Evolutionary conservation across 2,888 invertebrate species (phyloP).

Genomic region (Drosophila nr. perissopoda): DNA sequence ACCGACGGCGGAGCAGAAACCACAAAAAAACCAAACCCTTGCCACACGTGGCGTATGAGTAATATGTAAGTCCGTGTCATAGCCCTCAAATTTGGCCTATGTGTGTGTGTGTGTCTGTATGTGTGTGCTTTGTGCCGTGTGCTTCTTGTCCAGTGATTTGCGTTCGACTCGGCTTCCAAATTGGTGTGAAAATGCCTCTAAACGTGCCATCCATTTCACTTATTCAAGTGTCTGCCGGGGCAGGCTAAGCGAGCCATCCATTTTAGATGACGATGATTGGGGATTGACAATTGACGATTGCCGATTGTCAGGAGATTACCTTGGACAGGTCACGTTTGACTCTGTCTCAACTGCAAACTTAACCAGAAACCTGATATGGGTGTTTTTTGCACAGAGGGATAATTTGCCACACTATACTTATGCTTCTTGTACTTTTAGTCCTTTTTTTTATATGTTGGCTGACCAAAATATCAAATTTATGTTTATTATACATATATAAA

Average conservation of each 20-base stretch:
- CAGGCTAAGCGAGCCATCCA: constrained; percentile 40
- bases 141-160: constrained; percentile 3
- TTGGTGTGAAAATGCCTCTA: constrained; percentile 71
- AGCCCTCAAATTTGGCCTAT: neutral
- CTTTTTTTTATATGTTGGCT: neutral
- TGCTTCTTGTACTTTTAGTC: neutral
- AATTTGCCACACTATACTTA: neutral
- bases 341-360: constrained; percentile 15
- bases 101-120: neutral
- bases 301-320: constrained; percentile 9
- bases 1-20: constrained; percentile 6
- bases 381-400: neutral
- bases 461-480: neutral
- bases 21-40: constrained; percentile 7
- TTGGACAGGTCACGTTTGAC: constrained; percentile 5
- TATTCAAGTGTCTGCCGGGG: constrained; percentile 7
- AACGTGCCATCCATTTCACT: constrained; percentile 65
- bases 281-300: constrained; percentile 39
- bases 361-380: neutral
- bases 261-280: constrained; percentile 60
- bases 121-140: constrained; percentile 2
- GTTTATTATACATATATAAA: neutral
- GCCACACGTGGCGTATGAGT: constrained; percentile 67
- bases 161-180: constrained; percentile 34
- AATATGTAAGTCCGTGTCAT: constrained; percentile 28